Evolutionary conservation across 2,888 invertebrate species (phyloP).

Genomic region (Tetragnatha montana): DNA sequence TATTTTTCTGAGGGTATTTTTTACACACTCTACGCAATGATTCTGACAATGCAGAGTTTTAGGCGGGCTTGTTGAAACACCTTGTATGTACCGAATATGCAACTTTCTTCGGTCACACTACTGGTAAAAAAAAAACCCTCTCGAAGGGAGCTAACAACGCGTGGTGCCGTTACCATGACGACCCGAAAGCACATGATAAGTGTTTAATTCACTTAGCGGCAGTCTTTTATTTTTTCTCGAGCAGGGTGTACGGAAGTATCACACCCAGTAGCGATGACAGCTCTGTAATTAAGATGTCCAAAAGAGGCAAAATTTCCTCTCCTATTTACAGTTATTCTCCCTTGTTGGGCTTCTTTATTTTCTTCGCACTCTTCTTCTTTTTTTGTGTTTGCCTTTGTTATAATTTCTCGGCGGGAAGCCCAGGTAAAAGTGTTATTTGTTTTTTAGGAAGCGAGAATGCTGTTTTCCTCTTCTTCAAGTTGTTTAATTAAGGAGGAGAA

Average conservation of each 20-base stretch:
- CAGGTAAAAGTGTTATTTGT: background rate
- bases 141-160: background rate
- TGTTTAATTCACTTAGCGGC: slow-evolving; percentile 34
- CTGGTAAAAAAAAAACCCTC: background rate
- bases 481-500: slow-evolving; percentile 28
- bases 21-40: no score
- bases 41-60: no score
- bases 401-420: background rate
- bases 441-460: background rate
- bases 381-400: background rate
- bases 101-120: no score
- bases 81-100: no score
- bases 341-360: slow-evolving; percentile 11
- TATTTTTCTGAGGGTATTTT: no score
- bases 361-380: no score
- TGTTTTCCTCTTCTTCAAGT: background rate
- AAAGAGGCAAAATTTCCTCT: background rate
- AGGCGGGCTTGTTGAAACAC: no score
- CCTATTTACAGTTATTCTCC: slow-evolving; percentile 18
- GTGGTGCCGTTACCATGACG: background rate
- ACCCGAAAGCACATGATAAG: slow-evolving; percentile 14
- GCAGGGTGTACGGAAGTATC: slow-evolving; percentile 11
- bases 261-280: slow-evolving; percentile 11
- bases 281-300: slow-evolving; percentile 28
- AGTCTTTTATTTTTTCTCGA: background rate